phyloP scores from a whole-genome alignment of 1,140 invertebrate species.

The Zaprionus africanus region DNA sequence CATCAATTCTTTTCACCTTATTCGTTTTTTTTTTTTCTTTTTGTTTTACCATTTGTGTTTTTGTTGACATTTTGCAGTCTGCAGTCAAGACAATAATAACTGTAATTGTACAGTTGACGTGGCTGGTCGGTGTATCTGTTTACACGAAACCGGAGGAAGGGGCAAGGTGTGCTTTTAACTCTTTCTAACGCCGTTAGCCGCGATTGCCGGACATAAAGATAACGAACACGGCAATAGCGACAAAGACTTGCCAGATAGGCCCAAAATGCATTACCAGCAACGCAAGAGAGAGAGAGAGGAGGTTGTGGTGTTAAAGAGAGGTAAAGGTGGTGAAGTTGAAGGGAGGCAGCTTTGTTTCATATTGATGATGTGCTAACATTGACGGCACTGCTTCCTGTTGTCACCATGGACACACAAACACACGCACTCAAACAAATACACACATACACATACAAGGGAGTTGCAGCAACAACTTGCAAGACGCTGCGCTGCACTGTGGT shows the following conservation, averaged over 20 bases:
- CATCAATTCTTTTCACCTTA: conserved; percentile 3
- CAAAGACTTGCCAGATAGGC: conserved; percentile 14
- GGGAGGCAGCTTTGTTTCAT: conserved; percentile 34
- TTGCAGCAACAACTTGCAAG: conserved; percentile 4
- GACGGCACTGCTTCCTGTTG: conserved; percentile 42
- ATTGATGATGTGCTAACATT: conserved; percentile 41
- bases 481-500: conserved; percentile 10
- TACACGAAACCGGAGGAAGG: background rate
- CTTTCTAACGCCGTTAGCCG: background rate
- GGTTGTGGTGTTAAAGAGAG: background rate
- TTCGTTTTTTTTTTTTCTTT: conserved; percentile 3
- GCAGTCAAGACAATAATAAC: conserved; percentile 2
- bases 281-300: background rate
- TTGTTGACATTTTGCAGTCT: conserved; percentile 29
- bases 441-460: background rate
- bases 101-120: conserved; percentile 37
- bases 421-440: background rate
- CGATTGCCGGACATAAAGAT: conserved; percentile 3
- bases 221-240: background rate
- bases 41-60: conserved; percentile 3
- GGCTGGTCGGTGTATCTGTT: background rate
- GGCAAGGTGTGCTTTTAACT: background rate
- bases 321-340: background rate
- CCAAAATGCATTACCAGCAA: conserved; percentile 22
- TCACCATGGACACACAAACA: conserved; percentile 3